Conservation (phyloP, 1,140 invertebrate genomes). For the Trigoniulus corallinus region DNA sequence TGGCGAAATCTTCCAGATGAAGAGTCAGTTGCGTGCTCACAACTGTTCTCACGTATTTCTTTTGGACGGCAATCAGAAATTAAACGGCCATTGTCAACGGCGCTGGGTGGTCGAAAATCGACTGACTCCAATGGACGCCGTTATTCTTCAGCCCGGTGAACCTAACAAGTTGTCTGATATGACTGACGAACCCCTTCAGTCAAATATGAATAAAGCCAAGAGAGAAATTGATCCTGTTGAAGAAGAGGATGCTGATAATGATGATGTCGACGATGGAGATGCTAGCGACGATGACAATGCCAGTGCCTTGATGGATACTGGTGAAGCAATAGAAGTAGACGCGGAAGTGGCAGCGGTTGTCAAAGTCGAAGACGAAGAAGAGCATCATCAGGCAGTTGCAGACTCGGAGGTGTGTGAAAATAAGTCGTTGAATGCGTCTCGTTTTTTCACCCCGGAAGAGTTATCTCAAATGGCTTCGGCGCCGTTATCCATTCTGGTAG, state of each 20-base stretch:
- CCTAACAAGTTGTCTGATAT: background rate
- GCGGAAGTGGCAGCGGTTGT: background rate
- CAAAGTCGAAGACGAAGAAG: background rate
- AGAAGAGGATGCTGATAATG: background rate
- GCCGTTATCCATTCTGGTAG: background rate
- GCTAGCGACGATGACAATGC: background rate
- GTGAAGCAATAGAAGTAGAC: no score
- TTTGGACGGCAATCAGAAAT: slow-evolving; percentile 6
- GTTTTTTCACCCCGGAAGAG: background rate
- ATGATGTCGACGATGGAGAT: background rate
- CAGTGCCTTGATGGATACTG: background rate
- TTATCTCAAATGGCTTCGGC: background rate
- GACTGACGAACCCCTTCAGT: background rate
- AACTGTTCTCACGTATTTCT: slow-evolving; percentile 15
- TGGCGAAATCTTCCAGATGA: slow-evolving; percentile 22
- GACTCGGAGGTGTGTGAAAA: slow-evolving; percentile 6
- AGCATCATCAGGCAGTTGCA: slow-evolving; percentile 2
- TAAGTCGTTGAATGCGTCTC: slow-evolving; percentile 4
- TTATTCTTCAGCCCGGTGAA: no score
- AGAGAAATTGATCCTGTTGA: background rate
- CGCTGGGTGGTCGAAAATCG: slow-evolving; percentile 5
- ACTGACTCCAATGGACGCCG: slow-evolving; percentile 5
- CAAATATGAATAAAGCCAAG: no score
- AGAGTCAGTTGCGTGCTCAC: slow-evolving; percentile 22
- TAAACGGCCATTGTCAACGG: slow-evolving; percentile 6